Percentiles rank a stretch among this genome's conserved stretches.
Evolutionary conservation across 2,113 vertebrate species (phyloP).

Genomic region (Tretioscincus oriximinensis): DNA sequence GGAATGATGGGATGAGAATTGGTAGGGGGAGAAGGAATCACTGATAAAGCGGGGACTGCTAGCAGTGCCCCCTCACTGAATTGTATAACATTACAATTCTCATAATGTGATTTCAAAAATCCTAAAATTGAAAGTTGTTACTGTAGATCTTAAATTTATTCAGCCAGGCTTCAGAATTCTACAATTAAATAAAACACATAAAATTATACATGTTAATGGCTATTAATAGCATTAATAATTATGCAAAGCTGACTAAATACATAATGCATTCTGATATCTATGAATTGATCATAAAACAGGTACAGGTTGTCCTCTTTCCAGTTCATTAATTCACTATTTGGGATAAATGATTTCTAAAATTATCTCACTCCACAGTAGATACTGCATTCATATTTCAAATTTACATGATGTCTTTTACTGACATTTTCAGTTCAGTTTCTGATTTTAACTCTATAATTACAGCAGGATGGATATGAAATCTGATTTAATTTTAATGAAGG

Average conservation of each 20-base stretch:
- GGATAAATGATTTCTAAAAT: slow-evolving; percentile 31
- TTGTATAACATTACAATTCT: background rate
- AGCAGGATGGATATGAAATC: background rate
- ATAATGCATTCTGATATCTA: slow-evolving; percentile 6
- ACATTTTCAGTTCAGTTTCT: slow-evolving; percentile 24
- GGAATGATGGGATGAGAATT: too few relatives aligned
- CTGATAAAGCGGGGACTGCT: too few relatives aligned
- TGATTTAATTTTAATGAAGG: slow-evolving; percentile 24
- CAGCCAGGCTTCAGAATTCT: slow-evolving; percentile 24
- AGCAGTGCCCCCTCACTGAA: too few relatives aligned
- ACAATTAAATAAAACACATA: background rate
- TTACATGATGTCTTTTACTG: slow-evolving; percentile 2
- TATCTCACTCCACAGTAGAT: slow-evolving; percentile 17
- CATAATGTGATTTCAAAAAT: background rate
- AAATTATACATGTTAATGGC: background rate
- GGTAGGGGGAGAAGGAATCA: too few relatives aligned
- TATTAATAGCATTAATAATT: slow-evolving; percentile 27
- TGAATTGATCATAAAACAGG: background rate
- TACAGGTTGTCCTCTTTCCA: background rate
- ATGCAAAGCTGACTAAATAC: slow-evolving; percentile 29
- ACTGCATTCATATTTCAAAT: slow-evolving; percentile 16
- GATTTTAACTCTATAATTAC: slow-evolving; percentile 16
- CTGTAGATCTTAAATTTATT: background rate
- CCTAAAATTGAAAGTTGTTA: background rate
- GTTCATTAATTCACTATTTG: slow-evolving; percentile 19